Conservation (phyloP, 2,113 vertebrate species). For the Ptilorrhoa leucosticta region DNA sequence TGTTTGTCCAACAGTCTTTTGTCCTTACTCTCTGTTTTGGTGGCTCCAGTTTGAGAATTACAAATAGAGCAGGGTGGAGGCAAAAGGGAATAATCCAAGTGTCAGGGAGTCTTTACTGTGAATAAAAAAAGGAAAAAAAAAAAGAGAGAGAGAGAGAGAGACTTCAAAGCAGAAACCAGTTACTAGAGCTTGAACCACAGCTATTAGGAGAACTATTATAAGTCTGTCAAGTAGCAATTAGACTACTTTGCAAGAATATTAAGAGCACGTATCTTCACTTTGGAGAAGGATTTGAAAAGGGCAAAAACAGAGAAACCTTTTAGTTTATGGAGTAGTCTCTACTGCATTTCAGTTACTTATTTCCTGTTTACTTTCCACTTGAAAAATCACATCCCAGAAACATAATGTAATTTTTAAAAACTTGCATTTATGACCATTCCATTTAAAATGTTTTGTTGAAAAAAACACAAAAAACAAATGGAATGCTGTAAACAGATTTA, state of each 20-base stretch:
- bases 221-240: slow-evolving; percentile 31
- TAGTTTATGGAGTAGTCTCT: not conserved
- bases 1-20: not conserved
- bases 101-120: not conserved
- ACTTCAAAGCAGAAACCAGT: slow-evolving; percentile 33
- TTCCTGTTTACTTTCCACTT: slow-evolving; percentile 69
- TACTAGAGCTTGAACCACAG: not conserved
- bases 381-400: slow-evolving; percentile 59
- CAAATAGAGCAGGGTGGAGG: slow-evolving; percentile 25
- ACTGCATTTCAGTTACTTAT: slow-evolving; percentile 49
- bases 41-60: not conserved
- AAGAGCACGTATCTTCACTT: not conserved
- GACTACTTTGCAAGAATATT: slow-evolving; percentile 13
- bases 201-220: slow-evolving; percentile 7
- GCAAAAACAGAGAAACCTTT: not conserved
- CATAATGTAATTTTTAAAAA: slow-evolving; percentile 51
- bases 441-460: slow-evolving; percentile 52
- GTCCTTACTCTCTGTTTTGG: not conserved
- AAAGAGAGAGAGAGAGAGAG: not conserved
- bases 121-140: not conserved
- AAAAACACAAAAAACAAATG: slow-evolving; percentile 53
- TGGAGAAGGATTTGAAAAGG: not conserved
- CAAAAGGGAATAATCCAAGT: slow-evolving; percentile 13
- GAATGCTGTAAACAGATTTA: slow-evolving; percentile 71
- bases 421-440: slow-evolving; percentile 53